A percentile compares a stretch with the other conserved stretches of the same genome.
Evolutionary conservation across 2,113 vertebrate species (phyloP).

Genomic region (Upupa epops): DNA sequence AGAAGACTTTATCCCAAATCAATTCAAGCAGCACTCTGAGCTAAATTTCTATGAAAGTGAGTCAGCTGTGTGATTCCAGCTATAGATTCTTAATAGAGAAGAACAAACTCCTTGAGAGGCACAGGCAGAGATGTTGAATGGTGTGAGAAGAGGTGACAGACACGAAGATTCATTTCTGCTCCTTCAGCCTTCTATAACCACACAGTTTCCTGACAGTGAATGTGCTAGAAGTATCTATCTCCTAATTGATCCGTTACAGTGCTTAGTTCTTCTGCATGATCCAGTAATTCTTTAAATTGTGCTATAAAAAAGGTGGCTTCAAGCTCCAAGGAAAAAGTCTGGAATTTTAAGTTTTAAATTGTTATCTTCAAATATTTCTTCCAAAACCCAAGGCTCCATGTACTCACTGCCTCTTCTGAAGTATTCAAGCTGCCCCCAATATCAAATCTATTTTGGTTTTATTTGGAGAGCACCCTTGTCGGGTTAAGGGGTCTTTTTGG

Average conservation of each 20-base stretch:
- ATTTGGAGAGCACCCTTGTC: background rate
- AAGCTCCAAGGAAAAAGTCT: background rate
- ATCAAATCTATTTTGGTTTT: background rate
- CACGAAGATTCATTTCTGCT: background rate
- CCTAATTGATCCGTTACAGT: background rate
- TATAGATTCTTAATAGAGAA: constrained; percentile 5
- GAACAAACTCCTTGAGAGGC: background rate
- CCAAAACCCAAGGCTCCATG: background rate
- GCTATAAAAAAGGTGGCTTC: background rate
- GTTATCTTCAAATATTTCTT: background rate
- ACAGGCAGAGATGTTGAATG: background rate
- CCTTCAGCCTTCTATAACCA: background rate
- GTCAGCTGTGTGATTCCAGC: constrained; percentile 12
- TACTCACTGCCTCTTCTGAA: background rate
- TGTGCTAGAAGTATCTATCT: background rate
- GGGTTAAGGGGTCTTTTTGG: background rate
- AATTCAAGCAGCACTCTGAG: constrained; percentile 26
- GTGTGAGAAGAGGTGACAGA: background rate
- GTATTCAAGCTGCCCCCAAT: background rate
- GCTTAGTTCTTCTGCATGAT: background rate
- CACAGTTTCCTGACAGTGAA: background rate
- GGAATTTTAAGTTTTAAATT: background rate
- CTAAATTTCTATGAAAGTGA: constrained; percentile 29
- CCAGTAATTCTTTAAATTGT: background rate
- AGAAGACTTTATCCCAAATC: constrained; percentile 32